Evolutionary conservation across 2,888 invertebrate genomes (phyloP), one percentile per base, ranked within the genome.

Genomic region (Plagodis dolabraria): DNA sequence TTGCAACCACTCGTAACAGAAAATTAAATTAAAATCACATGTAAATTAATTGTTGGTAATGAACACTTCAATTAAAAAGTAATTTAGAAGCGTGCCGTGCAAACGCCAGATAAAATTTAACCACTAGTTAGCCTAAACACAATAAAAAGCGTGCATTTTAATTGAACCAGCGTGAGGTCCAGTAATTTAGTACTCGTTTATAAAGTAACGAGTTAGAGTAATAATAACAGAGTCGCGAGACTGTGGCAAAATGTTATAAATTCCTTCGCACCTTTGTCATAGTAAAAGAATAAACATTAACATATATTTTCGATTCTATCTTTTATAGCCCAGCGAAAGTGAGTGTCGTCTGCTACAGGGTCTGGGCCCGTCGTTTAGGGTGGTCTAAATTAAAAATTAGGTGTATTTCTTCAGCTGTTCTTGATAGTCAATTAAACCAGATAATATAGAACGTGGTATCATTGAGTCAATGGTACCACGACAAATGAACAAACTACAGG

Each of bases 91-190:
- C 80, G 72, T 72, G 68, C 67, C 67, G 63, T 73, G 67, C 79
- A 79, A 77, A 74, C 62, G 70, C 72, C 71, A 53, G 64, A 65
- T 72, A 72, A 71, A 75, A 72, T 75, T 53, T 65, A 70, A 66
- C 67, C 69, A 69, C 65, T 64, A 64, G 66, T 70, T 68, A 71
- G 59, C 59, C 67, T 60, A 67, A 72, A 74, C 57, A 74, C 68
- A 74, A 70, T 75, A 83, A 86, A 86, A 77, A 69, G 69, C 72
- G 56, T 74, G 74, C 68, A 77, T 78, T 81, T 80, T 82, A 83
- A 87, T 85, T 77, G 80, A 75, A 68, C 55, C 81, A 80, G 79
- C 82, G 77, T 86, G 86, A 74, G 81, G 80, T 86, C 83, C 62
- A 53, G 74, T 80, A 74, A 79, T 84, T 80, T 80, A 75, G 80